Evolutionary conservation across 2,888 invertebrate species (phyloP).

Genomic region (Lordiphosa andalusiaca): DNA sequence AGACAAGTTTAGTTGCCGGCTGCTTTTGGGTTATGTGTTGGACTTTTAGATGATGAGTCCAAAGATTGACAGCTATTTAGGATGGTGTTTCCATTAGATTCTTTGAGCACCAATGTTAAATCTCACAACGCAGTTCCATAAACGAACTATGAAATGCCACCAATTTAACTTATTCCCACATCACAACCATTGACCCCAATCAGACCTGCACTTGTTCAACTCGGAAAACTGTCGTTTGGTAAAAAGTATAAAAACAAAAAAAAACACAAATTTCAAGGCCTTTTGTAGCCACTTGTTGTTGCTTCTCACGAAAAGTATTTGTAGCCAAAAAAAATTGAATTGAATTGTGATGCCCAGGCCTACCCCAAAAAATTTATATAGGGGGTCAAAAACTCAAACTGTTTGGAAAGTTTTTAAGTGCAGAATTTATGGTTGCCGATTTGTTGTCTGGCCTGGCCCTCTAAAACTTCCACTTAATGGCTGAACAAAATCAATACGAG

Average conservation of each 20-base stretch:
- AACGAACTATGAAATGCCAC: no score
- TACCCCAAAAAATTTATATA: constrained; percentile 22
- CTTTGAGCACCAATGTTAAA: background rate
- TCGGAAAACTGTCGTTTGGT: constrained; percentile 25
- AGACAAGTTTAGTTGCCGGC: constrained; percentile 22
- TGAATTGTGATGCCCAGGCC: constrained; percentile 24
- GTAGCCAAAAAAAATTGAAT: constrained; percentile 28
- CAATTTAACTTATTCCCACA: constrained; percentile 14
- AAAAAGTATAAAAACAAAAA: constrained; percentile 13
- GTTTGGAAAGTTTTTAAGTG: constrained; percentile 68
- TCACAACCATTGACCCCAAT: constrained; percentile 47
- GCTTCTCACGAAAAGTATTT: constrained; percentile 17
- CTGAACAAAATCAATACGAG: constrained; percentile 60
- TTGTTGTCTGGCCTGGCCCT: constrained; percentile 58
- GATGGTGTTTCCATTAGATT: no score
- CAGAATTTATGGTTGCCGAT: constrained; percentile 70
- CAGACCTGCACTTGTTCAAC: constrained; percentile 37
- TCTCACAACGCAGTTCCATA: no score
- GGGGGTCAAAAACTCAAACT: constrained; percentile 42
- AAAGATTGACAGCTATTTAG: constrained; percentile 36
- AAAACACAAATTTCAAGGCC: constrained; percentile 35
- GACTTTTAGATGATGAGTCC: constrained; percentile 17
- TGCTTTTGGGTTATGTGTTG: constrained; percentile 25
- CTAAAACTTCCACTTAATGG: constrained; percentile 47
- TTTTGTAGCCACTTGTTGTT: constrained; percentile 57